Base-by-base conservation (phyloP, 2,888 invertebrate genomes). In the Chrysopilus asiliformis region DNA sequence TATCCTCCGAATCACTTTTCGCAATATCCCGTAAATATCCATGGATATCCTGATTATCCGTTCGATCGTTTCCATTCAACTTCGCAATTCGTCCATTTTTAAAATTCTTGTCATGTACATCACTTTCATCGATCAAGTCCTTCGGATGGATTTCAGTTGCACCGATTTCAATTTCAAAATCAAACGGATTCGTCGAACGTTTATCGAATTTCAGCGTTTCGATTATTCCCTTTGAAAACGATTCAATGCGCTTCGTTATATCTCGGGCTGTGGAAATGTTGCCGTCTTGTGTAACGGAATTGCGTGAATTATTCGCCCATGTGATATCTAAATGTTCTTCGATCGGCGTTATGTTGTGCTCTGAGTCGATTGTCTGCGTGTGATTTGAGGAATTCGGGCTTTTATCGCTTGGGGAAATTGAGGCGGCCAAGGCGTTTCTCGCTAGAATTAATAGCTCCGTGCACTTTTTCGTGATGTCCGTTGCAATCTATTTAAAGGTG, bases 381-480 rank as follows among this genome's bases (percentile, higher is more conserved):
- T 63, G 61, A 48, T 64, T 64, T 3, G 64, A 64, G 1, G 62
- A 63, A 39, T 64, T 64, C 2, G 68, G 62, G 13, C 66, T 58
- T 25, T 68, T 58, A 44, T 76, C 76, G 27, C 76, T 75, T 1
- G 71, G 72, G 1, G 64, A 60, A 3, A 58, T 45, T 0, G 63
- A 72, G 2, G 67, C 62, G 0, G 71, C 66, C 19, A 72, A 57
- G 40, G 74, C 76, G 56, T 81, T 81, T 28, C 86, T 70, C 1
- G 85, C 77, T 34, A 79, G 59, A n/a, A 77, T 74, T 49, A 90
- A 68, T 36, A 91, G 64, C 48, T 83, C 81, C 1, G 79, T 77
- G 30, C 79, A 74, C 33, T 81, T 76, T 49, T 81, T 79, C 34
- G 86, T 72, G 19, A 90, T 79, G 10, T 80, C 74, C 2, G 79